Evolutionary conservation across 2,797 vertebrate species (phyloP), one percentile per base, ranked within the genome.

Genomic region (Xiphorhynchus erythropygius): DNA sequence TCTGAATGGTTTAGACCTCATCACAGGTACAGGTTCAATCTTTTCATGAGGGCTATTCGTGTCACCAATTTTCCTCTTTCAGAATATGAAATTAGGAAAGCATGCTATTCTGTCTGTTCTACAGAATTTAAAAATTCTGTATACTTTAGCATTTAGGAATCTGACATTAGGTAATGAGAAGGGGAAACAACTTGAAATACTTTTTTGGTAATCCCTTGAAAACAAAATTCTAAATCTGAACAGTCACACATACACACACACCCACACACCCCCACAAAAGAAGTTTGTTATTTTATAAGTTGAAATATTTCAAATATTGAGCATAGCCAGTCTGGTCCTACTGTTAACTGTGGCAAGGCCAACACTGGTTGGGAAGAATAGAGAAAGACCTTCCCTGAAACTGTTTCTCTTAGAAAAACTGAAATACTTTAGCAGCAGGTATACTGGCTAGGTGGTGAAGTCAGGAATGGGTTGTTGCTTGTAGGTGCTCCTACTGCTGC

Each of bases 391-490:
- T 84, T 84, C 9, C 5, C 17, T 68, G 49, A 74, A 64, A 32
- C 2, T 30, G 3, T 50, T 37, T 64, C 37, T 59, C n/a, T 57
- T 56, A 11, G 57, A 55, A 86, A 21, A 21, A 64, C 8, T n/a
- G 74, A 23, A 64, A 52, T 52, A 4, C 14, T 49, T 23, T 59
- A 44, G 37, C 41, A 59, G 57, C 10, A 30, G 17, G 17, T 30
- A 47, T 0, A 0, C 6, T 73, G 13, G 2, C 13, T 60, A 21
- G 14, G 23, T 0, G 0, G 28, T 46, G 44, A 79, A 32, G 14
- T 37, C 30, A 50, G 27, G 25, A 35, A 33, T 52, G 13, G 18
- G 9, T 5, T 19, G 2, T 1, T 53, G 19, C 7, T 47, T 35
- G 14, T 39, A 1, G 1, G 5, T 63, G 28, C 16, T 87, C 13